Conservation (phyloP, 2,113 vertebrate genomes). For the Mormoops blainvillei region DNA sequence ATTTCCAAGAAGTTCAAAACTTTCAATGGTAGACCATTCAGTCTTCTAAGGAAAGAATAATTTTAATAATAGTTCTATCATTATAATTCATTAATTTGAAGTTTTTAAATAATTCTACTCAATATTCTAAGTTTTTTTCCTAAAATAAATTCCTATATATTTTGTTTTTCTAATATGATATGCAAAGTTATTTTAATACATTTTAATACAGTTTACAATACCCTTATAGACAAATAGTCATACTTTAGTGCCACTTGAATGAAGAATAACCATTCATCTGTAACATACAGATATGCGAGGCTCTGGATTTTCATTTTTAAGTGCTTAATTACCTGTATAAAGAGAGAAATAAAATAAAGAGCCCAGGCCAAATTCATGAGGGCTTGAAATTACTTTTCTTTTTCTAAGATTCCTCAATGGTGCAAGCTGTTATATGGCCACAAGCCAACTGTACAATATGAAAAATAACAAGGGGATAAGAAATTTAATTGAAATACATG, state of each 20-base stretch:
- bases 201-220: slow-evolving; percentile 43
- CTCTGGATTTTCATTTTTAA: slow-evolving; percentile 58
- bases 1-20: neutral
- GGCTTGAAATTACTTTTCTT: slow-evolving; percentile 69
- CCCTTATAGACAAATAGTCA: slow-evolving; percentile 33
- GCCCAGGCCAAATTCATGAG: slow-evolving; percentile 44
- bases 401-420: slow-evolving; percentile 49
- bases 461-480: neutral
- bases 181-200: slow-evolving; percentile 46
- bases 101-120: neutral
- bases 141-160: slow-evolving; percentile 30
- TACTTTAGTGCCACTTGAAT: slow-evolving; percentile 49
- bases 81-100: slow-evolving; percentile 38
- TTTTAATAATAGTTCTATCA: neutral
- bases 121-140: neutral
- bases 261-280: slow-evolving; percentile 29
- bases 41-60: neutral
- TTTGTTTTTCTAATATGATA: slow-evolving; percentile 40
- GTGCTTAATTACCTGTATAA: slow-evolving; percentile 55
- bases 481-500: slow-evolving; percentile 38
- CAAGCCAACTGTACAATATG: slow-evolving; percentile 22
- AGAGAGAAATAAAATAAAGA: slow-evolving; percentile 58
- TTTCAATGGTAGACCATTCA: neutral
- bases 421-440: slow-evolving; percentile 44
- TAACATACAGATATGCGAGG: slow-evolving; percentile 34